Evolutionary conservation across 2,888 invertebrate species (phyloP).

Genomic region (Cetonia aurata): DNA sequence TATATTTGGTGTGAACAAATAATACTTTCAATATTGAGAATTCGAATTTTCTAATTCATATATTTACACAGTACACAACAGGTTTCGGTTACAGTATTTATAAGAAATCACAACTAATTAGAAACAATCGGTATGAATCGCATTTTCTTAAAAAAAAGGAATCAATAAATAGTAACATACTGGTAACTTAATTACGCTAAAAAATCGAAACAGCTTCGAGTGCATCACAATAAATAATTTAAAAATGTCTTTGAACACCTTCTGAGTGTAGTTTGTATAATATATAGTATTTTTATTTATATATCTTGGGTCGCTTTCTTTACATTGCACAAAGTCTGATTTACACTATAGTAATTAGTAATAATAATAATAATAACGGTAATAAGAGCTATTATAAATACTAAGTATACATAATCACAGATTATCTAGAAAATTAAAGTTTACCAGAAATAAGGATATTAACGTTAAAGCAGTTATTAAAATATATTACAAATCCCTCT

Average conservation of each 20-base stretch:
- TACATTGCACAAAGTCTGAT: slow-evolving; percentile 51
- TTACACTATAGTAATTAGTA: slow-evolving; percentile 55
- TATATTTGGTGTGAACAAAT: slow-evolving; percentile 68
- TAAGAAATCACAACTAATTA: slow-evolving; percentile 27
- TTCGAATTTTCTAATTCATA: slow-evolving; percentile 55
- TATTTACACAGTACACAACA: slow-evolving; percentile 64
- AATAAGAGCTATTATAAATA: slow-evolving; percentile 59
- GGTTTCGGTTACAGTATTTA: slow-evolving; percentile 50
- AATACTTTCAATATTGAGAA: slow-evolving; percentile 62
- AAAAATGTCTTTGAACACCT: slow-evolving; percentile 50
- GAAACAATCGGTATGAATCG: slow-evolving; percentile 23
- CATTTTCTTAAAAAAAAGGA: slow-evolving; percentile 6
- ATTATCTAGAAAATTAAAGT: slow-evolving; percentile 60
- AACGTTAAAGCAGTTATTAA: slow-evolving; percentile 58
- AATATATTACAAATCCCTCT: slow-evolving; percentile 55
- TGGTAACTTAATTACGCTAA: slow-evolving; percentile 19
- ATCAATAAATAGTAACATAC: slow-evolving; percentile 12
- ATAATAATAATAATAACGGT: slow-evolving; percentile 61
- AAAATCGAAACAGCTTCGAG: slow-evolving; percentile 27
- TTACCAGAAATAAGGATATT: slow-evolving; percentile 53
- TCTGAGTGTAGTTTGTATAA: slow-evolving; percentile 47
- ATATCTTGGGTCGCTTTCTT: slow-evolving; percentile 44
- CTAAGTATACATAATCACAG: slow-evolving; percentile 66
- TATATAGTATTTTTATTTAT: slow-evolving; percentile 35
- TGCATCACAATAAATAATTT: slow-evolving; percentile 45